These are phyloP conservation scores for Reticulitermes speratus DNA, from an alignment of 1,140 invertebrate genomes.

Conservation along the genomic window DNA sequence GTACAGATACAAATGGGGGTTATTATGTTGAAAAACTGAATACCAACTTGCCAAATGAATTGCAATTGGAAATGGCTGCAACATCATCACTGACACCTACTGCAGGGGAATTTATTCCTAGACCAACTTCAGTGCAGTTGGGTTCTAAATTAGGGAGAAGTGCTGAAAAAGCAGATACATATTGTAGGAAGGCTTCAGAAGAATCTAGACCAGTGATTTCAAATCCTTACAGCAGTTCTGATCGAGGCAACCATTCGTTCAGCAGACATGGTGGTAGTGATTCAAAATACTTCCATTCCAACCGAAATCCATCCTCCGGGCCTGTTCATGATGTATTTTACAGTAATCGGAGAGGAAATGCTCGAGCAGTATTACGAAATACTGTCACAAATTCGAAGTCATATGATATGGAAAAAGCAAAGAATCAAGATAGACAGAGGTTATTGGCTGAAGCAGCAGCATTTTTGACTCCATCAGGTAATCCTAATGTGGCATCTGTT, in stretches of 20 bases:
- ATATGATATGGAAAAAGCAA: conserved; percentile 17
- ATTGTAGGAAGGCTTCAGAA: neutral
- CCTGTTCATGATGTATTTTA: neutral
- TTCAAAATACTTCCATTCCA: neutral
- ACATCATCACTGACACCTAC: conserved; percentile 29
- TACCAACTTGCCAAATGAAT: neutral
- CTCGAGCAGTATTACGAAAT: neutral
- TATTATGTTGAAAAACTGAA: too few relatives aligned
- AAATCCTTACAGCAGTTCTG: neutral
- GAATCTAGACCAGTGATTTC: neutral
- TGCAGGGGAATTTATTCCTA: conserved; percentile 29
- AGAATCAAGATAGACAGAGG: conserved; percentile 22
- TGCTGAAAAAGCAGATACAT: neutral
- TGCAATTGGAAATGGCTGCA: neutral
- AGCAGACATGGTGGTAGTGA: neutral
- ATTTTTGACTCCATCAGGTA: neutral
- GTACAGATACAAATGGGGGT: neutral
- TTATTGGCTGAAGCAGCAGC: conserved; percentile 25
- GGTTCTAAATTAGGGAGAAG: neutral
- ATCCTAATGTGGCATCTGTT: neutral
- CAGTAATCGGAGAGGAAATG: neutral
- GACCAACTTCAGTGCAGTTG: neutral
- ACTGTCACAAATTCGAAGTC: neutral
- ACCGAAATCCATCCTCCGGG: neutral
- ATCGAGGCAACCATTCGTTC: neutral